These are phyloP conservation scores for Heterochromis multidens DNA, from an alignment of 2,113 vertebrate genomes.

Conservation along the genomic window DNA sequence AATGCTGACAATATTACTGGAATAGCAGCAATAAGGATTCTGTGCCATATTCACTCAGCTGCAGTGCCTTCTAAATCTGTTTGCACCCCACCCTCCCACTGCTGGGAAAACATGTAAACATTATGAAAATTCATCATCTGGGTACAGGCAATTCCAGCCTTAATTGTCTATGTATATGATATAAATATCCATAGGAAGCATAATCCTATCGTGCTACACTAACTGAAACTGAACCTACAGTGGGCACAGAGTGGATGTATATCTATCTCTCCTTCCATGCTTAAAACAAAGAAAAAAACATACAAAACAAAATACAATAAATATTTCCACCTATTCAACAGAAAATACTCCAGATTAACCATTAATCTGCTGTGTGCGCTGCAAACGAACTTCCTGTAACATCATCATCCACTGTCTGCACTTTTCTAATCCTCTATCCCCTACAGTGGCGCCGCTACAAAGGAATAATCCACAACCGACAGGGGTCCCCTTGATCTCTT, in stretches of 20 bases:
- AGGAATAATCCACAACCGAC: constrained; percentile 71
- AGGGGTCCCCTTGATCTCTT: constrained; percentile 72
- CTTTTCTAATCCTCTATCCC: constrained; percentile 70
- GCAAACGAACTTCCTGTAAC: constrained; percentile 60
- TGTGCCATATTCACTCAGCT: constrained; percentile 24
- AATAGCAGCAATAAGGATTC: not conserved
- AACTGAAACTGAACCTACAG: constrained; percentile 3
- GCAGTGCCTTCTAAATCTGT: constrained; percentile 9
- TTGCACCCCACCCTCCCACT: not conserved
- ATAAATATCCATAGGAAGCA: constrained; percentile 22
- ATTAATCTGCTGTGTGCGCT: constrained; percentile 33
- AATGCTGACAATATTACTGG: not conserved
- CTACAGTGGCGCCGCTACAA: constrained; percentile 67
- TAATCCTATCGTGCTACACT: not conserved
- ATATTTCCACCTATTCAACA: not conserved
- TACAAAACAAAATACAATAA: not conserved
- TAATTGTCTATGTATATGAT: constrained; percentile 25
- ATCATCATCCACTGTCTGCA: constrained; percentile 65
- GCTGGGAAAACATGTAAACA: constrained; percentile 41
- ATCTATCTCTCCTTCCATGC: not conserved
- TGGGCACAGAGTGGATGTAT: not conserved
- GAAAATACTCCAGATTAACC: constrained; percentile 44
- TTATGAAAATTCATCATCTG: constrained; percentile 39
- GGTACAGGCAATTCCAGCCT: constrained; percentile 5
- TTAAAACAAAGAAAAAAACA: not conserved